Percentiles rank a stretch among this genome's conserved stretches.
phyloP scores from a whole-genome alignment of 2,797 vertebrate genomes.

The Crocodylus rhombifer region DNA sequence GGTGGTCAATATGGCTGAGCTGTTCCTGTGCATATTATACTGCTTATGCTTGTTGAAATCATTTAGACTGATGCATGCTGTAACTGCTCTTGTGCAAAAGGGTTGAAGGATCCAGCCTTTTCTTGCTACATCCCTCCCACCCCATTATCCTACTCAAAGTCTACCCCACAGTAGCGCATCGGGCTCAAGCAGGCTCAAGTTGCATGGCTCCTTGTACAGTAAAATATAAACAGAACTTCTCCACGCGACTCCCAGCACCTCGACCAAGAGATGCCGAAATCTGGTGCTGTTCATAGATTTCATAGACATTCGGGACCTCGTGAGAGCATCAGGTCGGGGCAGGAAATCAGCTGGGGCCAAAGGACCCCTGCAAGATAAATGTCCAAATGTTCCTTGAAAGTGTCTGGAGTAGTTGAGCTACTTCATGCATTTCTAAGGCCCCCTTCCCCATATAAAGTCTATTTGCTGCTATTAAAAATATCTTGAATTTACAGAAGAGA shows the following conservation, averaged over 20 bases:
- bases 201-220: neutral
- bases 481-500: neutral
- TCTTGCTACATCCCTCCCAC: neutral
- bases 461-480: neutral
- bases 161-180: neutral
- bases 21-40: neutral
- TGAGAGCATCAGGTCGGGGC: too few species aligned
- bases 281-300: too few species aligned
- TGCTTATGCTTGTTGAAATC: neutral
- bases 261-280: neutral
- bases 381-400: neutral
- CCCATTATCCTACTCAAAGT: neutral
- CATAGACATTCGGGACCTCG: too few species aligned
- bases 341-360: too few species aligned
- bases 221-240: neutral
- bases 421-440: accelerated
- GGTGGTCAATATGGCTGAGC: accelerated
- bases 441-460: neutral
- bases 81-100: accelerated
- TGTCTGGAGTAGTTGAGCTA: neutral
- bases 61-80: neutral
- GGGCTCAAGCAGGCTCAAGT: neutral
- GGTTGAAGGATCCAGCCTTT: neutral
- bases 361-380: too few species aligned
- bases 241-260: accelerated